Evolutionary conservation across 2,113 vertebrate species (phyloP).

Genomic region (Todiramphus saurophagus): DNA sequence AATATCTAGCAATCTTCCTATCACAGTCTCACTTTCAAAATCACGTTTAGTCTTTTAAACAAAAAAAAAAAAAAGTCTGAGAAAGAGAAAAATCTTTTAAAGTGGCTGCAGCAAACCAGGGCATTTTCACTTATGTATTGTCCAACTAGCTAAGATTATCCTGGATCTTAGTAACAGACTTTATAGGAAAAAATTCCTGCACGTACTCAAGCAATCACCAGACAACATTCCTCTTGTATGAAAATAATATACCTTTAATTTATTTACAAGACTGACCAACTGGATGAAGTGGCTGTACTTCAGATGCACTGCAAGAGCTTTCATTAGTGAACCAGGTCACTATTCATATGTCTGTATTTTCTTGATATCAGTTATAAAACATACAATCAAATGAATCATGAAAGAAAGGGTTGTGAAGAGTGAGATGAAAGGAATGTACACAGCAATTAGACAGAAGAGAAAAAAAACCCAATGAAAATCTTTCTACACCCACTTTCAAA

Average conservation of each 20-base stretch:
- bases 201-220: slow-evolving; percentile 30
- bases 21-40: neutral
- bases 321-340: neutral
- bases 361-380: slow-evolving; percentile 9
- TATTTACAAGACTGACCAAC: slow-evolving; percentile 56
- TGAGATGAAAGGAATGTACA: slow-evolving; percentile 50
- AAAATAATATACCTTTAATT: slow-evolving; percentile 69
- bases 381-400: neutral
- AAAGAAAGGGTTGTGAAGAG: slow-evolving; percentile 1
- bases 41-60: neutral
- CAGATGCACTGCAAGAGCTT: slow-evolving; percentile 6
- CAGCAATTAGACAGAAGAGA: neutral
- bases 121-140: neutral
- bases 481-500: slow-evolving; percentile 3
- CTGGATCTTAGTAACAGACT: neutral
- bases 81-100: neutral
- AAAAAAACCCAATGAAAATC: neutral
- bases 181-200: neutral
- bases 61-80: neutral
- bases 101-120: neutral
- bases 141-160: neutral
- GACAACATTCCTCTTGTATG: slow-evolving; percentile 57
- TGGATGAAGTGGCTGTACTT: slow-evolving; percentile 49
- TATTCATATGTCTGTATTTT: neutral
- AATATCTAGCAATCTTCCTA: neutral